Base-by-base conservation (phyloP, 2,888 invertebrate species). In the Mycalesis mineus region DNA sequence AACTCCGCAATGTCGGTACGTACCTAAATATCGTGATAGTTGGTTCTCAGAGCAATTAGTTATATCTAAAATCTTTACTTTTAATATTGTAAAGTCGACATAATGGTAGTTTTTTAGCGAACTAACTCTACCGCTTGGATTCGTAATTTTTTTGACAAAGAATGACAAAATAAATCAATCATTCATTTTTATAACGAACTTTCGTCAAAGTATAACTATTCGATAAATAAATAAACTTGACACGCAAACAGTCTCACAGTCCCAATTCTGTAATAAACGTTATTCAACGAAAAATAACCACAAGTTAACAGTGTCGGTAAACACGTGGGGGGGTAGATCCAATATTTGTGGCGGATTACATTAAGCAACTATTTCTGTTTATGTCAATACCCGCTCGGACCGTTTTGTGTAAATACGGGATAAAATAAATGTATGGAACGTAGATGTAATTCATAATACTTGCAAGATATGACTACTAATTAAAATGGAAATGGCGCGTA, bases 281-380 rank as follows among this genome's bases (percentile, higher is more conserved):
- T 4, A 33, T 42, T 52, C 15, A 53, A 53, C 37, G 28, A 53
- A 53, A 53, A 53, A 44, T 53, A 37, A 36, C 53, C 53, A 37
- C 44, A 45, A 37, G 53, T 37, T 53, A 53, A 53, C 53, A 45
- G 44, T 22, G 22, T 13, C 22, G 22, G 45, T 45, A 53, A 53
- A 53, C 53, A 53, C 44, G 22, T 53, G 22, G 52, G 52, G n/a
- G 52, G 45, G 53, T 37, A 53, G 53, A 45, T 53, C 45, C 66
- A 64, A 66, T 72, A 68, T 69, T 64, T 62, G 57, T 62, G 59
- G 53, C 48, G 42, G 40, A 49, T 53, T 45, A 53, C 45, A 53
- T 53, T 53, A 53, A 37, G 45, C 53, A 60, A 66, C 65, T 66
- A 65, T 68, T 64, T 61, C 62, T 65, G 57, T 61, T 65, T 63